Evolutionary conservation across 2,797 vertebrate genomes (phyloP).

Genomic region (Eulemur coronatus): DNA sequence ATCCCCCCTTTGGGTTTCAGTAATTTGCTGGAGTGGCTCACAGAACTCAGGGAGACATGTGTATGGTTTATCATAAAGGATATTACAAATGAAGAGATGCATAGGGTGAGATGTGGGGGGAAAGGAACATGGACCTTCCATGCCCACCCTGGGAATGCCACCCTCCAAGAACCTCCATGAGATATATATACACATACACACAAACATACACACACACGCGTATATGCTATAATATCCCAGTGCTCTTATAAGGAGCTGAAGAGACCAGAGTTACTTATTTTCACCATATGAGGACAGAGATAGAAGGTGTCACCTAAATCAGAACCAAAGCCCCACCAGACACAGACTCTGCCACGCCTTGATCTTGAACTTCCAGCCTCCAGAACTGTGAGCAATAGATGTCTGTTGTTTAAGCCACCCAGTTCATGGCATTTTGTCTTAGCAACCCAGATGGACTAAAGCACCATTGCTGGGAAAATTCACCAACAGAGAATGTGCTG

Average conservation of each 20-base stretch:
- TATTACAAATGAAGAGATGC: background rate
- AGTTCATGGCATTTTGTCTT: background rate
- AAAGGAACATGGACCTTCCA: background rate
- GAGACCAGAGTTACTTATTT: background rate
- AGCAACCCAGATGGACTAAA: background rate
- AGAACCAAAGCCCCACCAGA: background rate
- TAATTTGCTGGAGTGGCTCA: background rate
- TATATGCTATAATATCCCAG: background rate
- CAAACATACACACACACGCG: too few species aligned
- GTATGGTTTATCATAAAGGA: background rate
- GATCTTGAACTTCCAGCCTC: background rate
- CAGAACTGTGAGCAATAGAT: background rate
- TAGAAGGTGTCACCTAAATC: background rate
- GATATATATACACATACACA: too few species aligned
- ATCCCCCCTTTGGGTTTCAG: background rate
- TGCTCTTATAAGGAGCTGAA: background rate
- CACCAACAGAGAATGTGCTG: fast-evolving
- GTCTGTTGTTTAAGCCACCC: background rate
- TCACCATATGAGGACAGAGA: background rate
- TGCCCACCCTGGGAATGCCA: background rate
- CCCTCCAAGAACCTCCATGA: background rate
- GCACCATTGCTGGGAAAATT: background rate
- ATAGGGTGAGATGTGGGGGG: background rate
- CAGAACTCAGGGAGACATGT: background rate
- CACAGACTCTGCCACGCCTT: background rate